phyloP scores from a whole-genome alignment of 2,797 vertebrate genomes.

The Sebastes jordani region DNA sequence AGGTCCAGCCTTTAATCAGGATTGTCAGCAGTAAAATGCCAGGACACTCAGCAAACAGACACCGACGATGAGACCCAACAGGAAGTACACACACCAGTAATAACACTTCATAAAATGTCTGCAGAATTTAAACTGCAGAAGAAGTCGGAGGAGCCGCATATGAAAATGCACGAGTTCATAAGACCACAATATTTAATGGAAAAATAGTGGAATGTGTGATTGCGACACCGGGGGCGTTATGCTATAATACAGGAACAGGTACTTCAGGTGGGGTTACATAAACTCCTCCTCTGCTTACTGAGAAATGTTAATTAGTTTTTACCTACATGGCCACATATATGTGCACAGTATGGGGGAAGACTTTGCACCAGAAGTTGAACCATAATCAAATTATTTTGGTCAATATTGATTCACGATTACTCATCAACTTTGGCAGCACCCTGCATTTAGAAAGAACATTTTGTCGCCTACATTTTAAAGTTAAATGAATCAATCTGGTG shows the following conservation, averaged over 20 bases:
- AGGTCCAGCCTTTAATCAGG: constrained; percentile 19
- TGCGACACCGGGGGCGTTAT: background rate
- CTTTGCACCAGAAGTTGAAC: too few relatives aligned
- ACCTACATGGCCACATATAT: too few relatives aligned
- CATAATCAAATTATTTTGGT: too few relatives aligned
- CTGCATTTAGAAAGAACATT: too few relatives aligned
- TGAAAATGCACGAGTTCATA: too few relatives aligned
- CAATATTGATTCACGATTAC: too few relatives aligned
- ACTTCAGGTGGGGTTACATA: background rate
- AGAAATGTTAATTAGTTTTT: too few relatives aligned
- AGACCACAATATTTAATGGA: background rate
- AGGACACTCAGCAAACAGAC: background rate
- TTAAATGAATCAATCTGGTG: too few relatives aligned
- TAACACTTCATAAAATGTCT: background rate
- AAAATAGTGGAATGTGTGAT: background rate
- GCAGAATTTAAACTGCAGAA: background rate
- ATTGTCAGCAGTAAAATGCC: background rate
- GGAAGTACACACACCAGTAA: background rate
- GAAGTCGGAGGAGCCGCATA: background rate
- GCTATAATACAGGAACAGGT: background rate
- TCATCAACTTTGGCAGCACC: too few relatives aligned
- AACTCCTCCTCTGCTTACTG: too few relatives aligned
- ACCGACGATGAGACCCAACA: background rate
- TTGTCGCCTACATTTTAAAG: too few relatives aligned
- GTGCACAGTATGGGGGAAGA: too few relatives aligned